Evolutionary conservation across 2,113 vertebrate genomes (phyloP).

Genomic region (Tursiops truncatus): DNA sequence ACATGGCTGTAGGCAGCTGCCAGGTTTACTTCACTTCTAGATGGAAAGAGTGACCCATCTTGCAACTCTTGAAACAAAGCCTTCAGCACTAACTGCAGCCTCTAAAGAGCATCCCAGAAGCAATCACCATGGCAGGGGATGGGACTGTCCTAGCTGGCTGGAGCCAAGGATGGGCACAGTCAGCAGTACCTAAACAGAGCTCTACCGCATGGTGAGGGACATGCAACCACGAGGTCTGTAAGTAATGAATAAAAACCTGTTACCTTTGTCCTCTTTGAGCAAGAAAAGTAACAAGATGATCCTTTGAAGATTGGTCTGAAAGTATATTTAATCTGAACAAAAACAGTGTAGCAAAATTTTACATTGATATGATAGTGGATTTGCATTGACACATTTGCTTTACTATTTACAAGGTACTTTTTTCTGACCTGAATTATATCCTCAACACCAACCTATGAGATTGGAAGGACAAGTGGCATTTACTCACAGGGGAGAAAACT

Average conservation of each 20-base stretch:
- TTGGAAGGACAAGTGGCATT: background rate
- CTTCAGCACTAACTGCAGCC: background rate
- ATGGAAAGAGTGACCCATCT: background rate
- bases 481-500: background rate
- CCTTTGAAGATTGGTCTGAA: background rate
- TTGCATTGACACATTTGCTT: background rate
- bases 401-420: background rate
- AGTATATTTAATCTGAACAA: background rate
- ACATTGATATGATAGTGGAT: background rate
- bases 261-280: background rate
- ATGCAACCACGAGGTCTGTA: accelerated
- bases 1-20: background rate
- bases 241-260: background rate
- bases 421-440: background rate
- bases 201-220: accelerated
- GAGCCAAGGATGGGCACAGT: background rate
- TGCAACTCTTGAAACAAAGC: background rate
- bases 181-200: background rate
- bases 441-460: background rate
- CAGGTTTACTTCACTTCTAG: background rate
- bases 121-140: background rate
- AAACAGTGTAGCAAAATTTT: background rate
- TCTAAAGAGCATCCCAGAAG: background rate
- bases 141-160: background rate
- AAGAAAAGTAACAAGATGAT: background rate